Percentiles rank a stretch among this genome's conserved stretches.
phyloP scores from a whole-genome alignment of 2,888 invertebrate genomes.

The Oscheius sp. region DNA sequence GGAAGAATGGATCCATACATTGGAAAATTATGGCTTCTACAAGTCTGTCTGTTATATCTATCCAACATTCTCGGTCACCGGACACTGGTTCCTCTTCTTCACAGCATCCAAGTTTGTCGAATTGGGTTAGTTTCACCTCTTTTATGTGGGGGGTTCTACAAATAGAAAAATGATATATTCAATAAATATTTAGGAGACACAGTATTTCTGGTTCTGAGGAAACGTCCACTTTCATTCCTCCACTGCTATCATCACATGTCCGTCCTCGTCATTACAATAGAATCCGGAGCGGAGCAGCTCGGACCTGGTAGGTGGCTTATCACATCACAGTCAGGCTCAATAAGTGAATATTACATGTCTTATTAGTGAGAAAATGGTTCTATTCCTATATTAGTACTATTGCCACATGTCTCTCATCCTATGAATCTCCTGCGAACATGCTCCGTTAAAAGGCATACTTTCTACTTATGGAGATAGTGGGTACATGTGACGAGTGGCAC shows the following conservation, averaged over 20 bases:
- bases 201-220: conserved; percentile 31
- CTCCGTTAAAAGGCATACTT: too few species aligned
- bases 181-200: conserved; percentile 28
- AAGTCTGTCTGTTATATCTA: conserved; percentile 32
- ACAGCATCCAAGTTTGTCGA: conserved; percentile 32
- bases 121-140: conserved; percentile 12
- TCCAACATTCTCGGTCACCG: conserved; percentile 11
- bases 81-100: conserved; percentile 34
- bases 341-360: too few species aligned
- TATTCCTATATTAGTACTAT: too few species aligned
- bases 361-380: too few species aligned
- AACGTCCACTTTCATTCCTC: conserved; percentile 34
- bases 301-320: background rate
- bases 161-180: background rate
- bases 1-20: conserved; percentile 24
- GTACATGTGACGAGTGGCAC: too few species aligned
- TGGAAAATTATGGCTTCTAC: conserved; percentile 19
- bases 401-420: too few species aligned
- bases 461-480: too few species aligned
- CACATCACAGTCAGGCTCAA: too few species aligned
- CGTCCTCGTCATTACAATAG: conserved; percentile 29
- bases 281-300: conserved; percentile 28
- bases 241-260: conserved; percentile 39
- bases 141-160: background rate
- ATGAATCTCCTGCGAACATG: too few species aligned